Evolutionary conservation across 1,140 invertebrate genomes (phyloP).

Genomic region (Magallana angulata): DNA sequence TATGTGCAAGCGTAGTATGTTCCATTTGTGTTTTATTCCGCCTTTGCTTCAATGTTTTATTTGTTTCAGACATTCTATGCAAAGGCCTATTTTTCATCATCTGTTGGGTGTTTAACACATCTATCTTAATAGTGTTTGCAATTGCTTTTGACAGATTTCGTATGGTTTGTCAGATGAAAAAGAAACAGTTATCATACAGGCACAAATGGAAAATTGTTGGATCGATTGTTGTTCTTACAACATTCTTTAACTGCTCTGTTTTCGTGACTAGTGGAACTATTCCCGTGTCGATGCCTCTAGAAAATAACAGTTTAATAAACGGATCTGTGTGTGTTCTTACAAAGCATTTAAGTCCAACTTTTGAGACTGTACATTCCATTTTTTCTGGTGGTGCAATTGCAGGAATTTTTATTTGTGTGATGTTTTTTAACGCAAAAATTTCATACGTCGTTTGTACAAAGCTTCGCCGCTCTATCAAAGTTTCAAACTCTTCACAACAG

Average conservation of each 20-base stretch:
- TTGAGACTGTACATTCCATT: not conserved
- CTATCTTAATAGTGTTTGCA: not conserved
- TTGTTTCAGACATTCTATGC: not conserved
- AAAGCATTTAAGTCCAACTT: not conserved
- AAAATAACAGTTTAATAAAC: not conserved
- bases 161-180: not conserved
- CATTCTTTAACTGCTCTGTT: not conserved
- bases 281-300: not conserved
- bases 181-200: not conserved
- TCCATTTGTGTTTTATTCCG: not conserved
- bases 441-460: not conserved
- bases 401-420: not conserved
- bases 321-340: not conserved
- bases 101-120: not conserved
- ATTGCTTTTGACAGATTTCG: not conserved
- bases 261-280: not conserved
- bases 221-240: not conserved
- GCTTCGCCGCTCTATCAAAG: not conserved
- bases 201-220: not conserved
- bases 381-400: not conserved
- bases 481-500: too few relatives aligned
- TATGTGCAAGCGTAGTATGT: not conserved
- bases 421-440: not conserved
- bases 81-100: not conserved
- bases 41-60: not conserved